Evolutionary conservation across 2,888 invertebrate species (phyloP), one percentile per base, ranked within the genome.

Genomic region (Colostygia pectinataria): DNA sequence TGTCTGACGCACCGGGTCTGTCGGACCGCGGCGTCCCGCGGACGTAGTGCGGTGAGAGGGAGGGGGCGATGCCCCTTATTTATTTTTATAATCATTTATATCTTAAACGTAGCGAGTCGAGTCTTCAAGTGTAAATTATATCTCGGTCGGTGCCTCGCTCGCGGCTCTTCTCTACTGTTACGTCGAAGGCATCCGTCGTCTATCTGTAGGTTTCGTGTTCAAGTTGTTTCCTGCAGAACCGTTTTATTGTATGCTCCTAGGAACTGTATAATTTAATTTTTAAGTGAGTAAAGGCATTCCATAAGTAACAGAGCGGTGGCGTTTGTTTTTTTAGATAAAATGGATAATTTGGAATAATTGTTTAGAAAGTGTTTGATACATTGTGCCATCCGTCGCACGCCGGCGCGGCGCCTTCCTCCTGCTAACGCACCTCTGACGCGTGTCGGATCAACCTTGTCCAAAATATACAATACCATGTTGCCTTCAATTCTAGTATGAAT

Each of bases 31-130:
- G n/a, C n/a, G n/a, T n/a, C n/a, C n/a, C n/a, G n/a, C n/a, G n/a
- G n/a, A 3, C 32, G 65, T 42, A 51, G 65, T 61, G 69, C 63
- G 71, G 77, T 70, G 69, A 70, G 63, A 76, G 80, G 79, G 76
- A 71, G 77, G 77, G 81, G 74, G 67, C 65, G 60, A 56, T 63
- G 71, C 76, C 83, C 82, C 85, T 80, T 87, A 87, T 88, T 88
- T 89, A 87, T 89, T 89, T 88, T 89, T 87, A 82, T 89, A 88
- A 87, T 84, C 86, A 80, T 87, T 87, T 85, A 85, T 87, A 85
- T 80, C 77, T 66, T 87, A 87, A 82, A 73, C 77, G 66, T 84
- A 84, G 80, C 40, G 78, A 75, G 74, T 77, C 53, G 67, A 65
- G 45, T 76, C 76, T 80, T 71, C 74, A 73, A 80, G 77, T 82